Evolutionary conservation across 2,888 invertebrate genomes (phyloP).

Genomic region (Acrobasis consociella): DNA sequence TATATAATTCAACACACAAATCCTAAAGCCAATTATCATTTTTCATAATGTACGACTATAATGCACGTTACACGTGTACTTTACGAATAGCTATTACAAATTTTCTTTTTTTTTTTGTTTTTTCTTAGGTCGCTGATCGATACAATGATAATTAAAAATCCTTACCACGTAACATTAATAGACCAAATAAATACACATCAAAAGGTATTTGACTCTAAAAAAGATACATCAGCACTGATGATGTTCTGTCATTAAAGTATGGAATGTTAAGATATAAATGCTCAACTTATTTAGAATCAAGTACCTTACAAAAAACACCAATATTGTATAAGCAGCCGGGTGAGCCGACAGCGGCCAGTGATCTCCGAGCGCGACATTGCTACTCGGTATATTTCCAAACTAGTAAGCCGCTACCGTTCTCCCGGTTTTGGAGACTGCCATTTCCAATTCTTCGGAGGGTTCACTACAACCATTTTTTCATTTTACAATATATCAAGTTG

Average conservation of each 20-base stretch:
- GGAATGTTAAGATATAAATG: slow-evolving; percentile 34
- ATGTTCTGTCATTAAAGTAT: slow-evolving; percentile 30
- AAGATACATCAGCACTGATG: slow-evolving; percentile 32
- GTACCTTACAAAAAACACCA: slow-evolving; percentile 18
- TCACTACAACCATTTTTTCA: background rate
- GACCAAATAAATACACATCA: slow-evolving; percentile 31
- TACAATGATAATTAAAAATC: slow-evolving; percentile 36
- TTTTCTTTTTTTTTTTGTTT: slow-evolving; percentile 36
- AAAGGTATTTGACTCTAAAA: slow-evolving; percentile 33
- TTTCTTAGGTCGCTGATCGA: slow-evolving; percentile 35
- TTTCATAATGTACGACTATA: slow-evolving; percentile 36
- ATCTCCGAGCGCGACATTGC: too few relatives aligned
- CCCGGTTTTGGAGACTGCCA: slow-evolving; percentile 8
- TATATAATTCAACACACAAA: slow-evolving; percentile 49
- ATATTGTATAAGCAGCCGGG: slow-evolving; percentile 13
- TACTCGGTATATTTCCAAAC: background rate
- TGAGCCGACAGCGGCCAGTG: too few relatives aligned
- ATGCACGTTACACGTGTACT: slow-evolving; percentile 18
- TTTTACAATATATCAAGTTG: slow-evolving; percentile 25
- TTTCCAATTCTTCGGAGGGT: slow-evolving; percentile 6
- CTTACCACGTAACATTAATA: slow-evolving; percentile 34
- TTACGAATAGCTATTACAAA: slow-evolving; percentile 35
- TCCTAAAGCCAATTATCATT: slow-evolving; percentile 39
- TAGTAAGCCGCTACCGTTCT: background rate
- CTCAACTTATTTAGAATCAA: slow-evolving; percentile 34